phyloP scores from a whole-genome alignment of 2,113 vertebrate species.

The Aphyosemion australe region DNA sequence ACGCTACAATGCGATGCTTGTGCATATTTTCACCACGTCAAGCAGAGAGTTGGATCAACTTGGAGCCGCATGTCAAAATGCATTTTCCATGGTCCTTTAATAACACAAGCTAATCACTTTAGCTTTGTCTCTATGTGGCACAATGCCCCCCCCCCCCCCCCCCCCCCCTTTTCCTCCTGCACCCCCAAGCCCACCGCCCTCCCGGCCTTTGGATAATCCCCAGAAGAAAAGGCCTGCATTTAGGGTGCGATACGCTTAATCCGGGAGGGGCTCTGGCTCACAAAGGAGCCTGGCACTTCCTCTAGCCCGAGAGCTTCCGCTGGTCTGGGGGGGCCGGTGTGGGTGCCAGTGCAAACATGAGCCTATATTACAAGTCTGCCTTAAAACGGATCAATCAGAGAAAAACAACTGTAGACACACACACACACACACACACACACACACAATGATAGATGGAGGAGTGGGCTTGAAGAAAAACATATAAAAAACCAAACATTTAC shows the following conservation, averaged over 20 bases:
- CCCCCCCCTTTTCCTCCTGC: not conserved
- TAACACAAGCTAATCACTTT: conserved; percentile 69
- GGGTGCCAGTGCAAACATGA: conserved; percentile 65
- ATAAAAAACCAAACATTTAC: conserved; percentile 34
- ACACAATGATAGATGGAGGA: conserved; percentile 18
- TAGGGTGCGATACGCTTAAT: conserved; percentile 76
- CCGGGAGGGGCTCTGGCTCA: conserved; percentile 62
- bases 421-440: not conserved
- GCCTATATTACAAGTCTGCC: conserved; percentile 7
- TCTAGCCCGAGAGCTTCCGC: conserved; percentile 74
- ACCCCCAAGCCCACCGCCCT: conserved; percentile 14
- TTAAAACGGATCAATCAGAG: conserved; percentile 40
- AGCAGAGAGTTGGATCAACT: conserved; percentile 44
- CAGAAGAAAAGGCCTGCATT: conserved; percentile 74
- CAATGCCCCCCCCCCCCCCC: conserved; percentile 48
- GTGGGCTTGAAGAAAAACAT: conserved; percentile 21
- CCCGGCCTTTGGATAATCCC: conserved; percentile 72
- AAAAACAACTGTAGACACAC: conserved; percentile 9
- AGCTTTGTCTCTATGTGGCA: conserved; percentile 57
- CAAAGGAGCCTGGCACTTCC: conserved; percentile 73
- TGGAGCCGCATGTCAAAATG: conserved; percentile 59
- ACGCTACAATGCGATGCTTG: conserved; percentile 36
- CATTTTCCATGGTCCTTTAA: conserved; percentile 63
- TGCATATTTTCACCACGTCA: conserved; percentile 44
- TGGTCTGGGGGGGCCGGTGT: conserved; percentile 51